Evolutionary conservation across 2,113 vertebrate genomes (phyloP), one percentile per base, ranked within the genome.

Genomic region (Corydoras sp.): DNA sequence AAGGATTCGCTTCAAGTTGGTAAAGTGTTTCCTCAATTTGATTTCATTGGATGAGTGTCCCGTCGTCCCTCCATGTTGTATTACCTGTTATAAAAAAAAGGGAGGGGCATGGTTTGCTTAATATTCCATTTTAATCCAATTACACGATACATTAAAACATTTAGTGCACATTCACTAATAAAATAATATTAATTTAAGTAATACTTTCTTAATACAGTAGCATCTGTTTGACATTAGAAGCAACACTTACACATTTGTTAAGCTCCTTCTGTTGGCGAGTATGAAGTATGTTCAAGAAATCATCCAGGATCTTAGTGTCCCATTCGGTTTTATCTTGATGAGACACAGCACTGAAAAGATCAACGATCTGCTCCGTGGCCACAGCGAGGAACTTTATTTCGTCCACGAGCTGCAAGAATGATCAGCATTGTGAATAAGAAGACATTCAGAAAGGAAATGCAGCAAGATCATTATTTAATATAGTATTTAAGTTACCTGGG

Each of bases 201-300:
- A 7, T 53, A 31, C 31, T 73, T 54, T 32, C 13, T 12, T 53
- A 12, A 53, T 53, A 8, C 13, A 53, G 51, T 53, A 58, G 15
- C 1, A 59, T 29, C 1, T 9, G 56, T 58, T 6, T 5, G 3
- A 58, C 14, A 18, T 14, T 3, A 35, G 18, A 32, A 56, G 13
- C 14, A 58, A 56, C 2, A 75, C 77, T 72, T 79, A 79, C 77
- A n/a, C 77, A 79, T 35, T 50, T 35, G 65, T 65, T 35, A 24
- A 79, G 60, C 24, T 72, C 69, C 11, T 58, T 50, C 9, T 60
- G 50, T 8, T 76, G 69, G 11, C 69, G 65, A 2, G 10, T 53
- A 10, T 65, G 0, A n/a, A 79, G 69, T 13, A 62, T n/a, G 24
- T 61, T 62, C 6, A 72, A 63, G 18, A 79, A 76, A 51, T 62